phyloP scores from a whole-genome alignment of 1,140 invertebrate species.

The Drosophila erecta region DNA sequence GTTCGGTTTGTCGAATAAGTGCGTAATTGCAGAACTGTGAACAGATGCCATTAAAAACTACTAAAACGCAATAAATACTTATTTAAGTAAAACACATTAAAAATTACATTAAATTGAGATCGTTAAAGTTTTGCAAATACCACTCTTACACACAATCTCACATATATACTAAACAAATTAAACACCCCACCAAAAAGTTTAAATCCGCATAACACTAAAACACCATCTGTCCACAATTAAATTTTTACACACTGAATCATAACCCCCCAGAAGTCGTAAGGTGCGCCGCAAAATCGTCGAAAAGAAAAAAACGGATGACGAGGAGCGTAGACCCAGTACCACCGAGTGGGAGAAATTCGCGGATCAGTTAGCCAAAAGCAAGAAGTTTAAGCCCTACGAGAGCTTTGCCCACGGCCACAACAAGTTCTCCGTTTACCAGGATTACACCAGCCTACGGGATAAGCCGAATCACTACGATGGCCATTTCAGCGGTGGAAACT shows the following conservation, averaged over 20 bases:
- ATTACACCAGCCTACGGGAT: slow-evolving; percentile 64
- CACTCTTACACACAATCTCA: slow-evolving; percentile 8
- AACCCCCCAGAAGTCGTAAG: slow-evolving; percentile 27
- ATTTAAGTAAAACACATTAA: neutral
- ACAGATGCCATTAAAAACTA: neutral
- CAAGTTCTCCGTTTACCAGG: slow-evolving; percentile 72
- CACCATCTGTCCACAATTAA: slow-evolving; percentile 18
- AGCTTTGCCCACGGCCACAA: slow-evolving; percentile 61
- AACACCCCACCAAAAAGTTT: slow-evolving; percentile 12
- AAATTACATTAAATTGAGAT: neutral
- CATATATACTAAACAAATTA: slow-evolving; percentile 14
- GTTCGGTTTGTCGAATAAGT: slow-evolving; percentile 29
- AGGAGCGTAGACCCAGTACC: slow-evolving; percentile 60
- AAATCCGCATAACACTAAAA: neutral
- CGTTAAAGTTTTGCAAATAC: slow-evolving; percentile 5
- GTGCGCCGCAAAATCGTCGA: slow-evolving; percentile 15
- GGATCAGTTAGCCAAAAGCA: slow-evolving; percentile 68
- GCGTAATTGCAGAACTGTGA: slow-evolving; percentile 6
- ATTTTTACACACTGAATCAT: neutral
- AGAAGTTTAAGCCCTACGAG: slow-evolving; percentile 72
- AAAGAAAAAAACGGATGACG: slow-evolving; percentile 25
- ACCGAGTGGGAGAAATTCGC: slow-evolving; percentile 81
- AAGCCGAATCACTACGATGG: slow-evolving; percentile 64
- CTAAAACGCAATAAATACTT: too few species aligned
- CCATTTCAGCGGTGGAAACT: slow-evolving; percentile 70